These are phyloP conservation scores for Tapirus terrestris DNA, from an alignment of 2,113 vertebrate genomes.

Conservation along the genomic window DNA sequence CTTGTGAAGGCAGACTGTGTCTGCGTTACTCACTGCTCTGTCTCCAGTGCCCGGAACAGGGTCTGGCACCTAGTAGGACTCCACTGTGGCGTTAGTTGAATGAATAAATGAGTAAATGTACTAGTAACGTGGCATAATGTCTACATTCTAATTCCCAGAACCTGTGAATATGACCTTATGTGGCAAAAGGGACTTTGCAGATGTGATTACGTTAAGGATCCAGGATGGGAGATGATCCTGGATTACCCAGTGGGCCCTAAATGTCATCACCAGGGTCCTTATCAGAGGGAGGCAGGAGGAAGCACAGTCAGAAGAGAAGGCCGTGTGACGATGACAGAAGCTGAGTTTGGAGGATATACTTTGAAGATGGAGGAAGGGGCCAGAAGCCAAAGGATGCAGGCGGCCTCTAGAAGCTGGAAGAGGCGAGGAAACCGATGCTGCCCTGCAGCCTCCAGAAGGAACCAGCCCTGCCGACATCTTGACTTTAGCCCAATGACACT, in stretches of 20 bases:
- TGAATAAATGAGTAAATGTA: neutral
- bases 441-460: neutral
- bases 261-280: no score
- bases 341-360: neutral
- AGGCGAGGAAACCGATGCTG: neutral
- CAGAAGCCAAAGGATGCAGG: no score
- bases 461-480: neutral
- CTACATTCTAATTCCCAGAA: neutral
- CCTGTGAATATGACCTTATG: neutral
- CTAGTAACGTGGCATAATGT: neutral
- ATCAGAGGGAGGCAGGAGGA: neutral
- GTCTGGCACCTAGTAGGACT: neutral
- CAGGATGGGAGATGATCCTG: neutral
- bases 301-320: neutral
- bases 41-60: neutral
- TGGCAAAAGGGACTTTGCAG: neutral
- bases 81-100: neutral
- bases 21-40: neutral
- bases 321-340: neutral
- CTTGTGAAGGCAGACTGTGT: neutral
- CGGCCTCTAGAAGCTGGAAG: no score
- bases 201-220: no score
- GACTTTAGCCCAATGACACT: neutral
- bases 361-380: neutral
- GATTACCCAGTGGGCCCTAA: neutral